Conservation (phyloP, 2,113 vertebrate species). For the Lontra canadensis region DNA sequence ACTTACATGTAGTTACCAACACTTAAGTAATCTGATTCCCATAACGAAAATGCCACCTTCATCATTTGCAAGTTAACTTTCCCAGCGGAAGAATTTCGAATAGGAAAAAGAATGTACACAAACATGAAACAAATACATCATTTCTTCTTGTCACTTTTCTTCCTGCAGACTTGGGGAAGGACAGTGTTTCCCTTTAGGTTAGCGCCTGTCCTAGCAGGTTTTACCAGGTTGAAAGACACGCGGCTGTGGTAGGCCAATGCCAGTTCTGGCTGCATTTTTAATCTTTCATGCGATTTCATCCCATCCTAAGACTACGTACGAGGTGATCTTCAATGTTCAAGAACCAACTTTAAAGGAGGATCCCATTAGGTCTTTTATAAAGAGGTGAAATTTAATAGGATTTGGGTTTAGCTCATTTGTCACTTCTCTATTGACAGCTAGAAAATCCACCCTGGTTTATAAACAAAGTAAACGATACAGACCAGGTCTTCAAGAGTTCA, state of each 20-base stretch:
- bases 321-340: neutral
- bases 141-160: neutral
- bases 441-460: neutral
- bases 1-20: neutral
- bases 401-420: neutral
- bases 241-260: neutral
- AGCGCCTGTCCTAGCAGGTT: slow-evolving; percentile 59
- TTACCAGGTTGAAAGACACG: neutral
- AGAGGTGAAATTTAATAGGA: neutral
- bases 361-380: neutral
- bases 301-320: neutral
- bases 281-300: neutral
- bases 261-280: slow-evolving; percentile 4
- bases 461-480: neutral
- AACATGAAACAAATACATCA: neutral
- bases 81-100: neutral
- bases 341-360: neutral
- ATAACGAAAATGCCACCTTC: neutral
- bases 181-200: neutral
- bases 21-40: neutral
- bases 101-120: neutral
- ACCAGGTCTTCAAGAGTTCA: neutral
- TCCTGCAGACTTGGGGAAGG: neutral
- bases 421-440: neutral
- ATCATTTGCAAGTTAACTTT: neutral